Base-by-base conservation (phyloP, 1,140 invertebrate genomes). In the Anastatus disparis region DNA sequence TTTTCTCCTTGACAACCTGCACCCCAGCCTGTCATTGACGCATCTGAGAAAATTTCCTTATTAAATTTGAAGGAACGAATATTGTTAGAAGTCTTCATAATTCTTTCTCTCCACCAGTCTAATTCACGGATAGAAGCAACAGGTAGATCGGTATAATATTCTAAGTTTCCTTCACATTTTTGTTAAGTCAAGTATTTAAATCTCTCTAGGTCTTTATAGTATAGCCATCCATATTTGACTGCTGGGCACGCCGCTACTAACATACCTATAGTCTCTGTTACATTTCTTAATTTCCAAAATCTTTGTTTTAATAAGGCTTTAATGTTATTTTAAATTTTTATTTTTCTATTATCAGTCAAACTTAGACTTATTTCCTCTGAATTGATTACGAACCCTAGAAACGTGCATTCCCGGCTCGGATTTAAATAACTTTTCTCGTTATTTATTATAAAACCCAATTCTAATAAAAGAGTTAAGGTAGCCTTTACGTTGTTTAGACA, bases 351-450 rank as follows among this genome's bases (percentile, higher is more conserved):
- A 12, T 61, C 20, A 22, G 73, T 17, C 13, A 71, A 22, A 52
- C 59, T 2, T 24, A 71, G 44, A 24, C 0, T 12, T 13, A 66
- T 53, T 15, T 61, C n/a, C 26, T 22, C 15, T 40, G 26, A 42
- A 52, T 72, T 38, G 20, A 71, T 50, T n/a, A 69, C 8, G 46
- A 75, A 68, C 0, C 71, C 71, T 50, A 73, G 46, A 58, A 69
- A 73, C 17, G 44, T 46, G 38, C 61, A 38, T 22, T 4, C n/a
- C 27, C 42, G 40, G 4, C 17, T 10, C 12, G 65, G 74, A 24
- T 15, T 8, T 22, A 73, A 15, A 0, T 44, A 1, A 13, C 24
- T 31, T 46, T 75, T 70, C 15, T 63, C 13, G 24, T 35, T 22
- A 40, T 75, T 72, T 46, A 72, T 42, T 22, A 55, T 0, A 38